Percentiles rank a stretch among this genome's conserved stretches.
Evolutionary conservation across 2,888 invertebrate genomes (phyloP).

Genomic region (Leucoma salicis): DNA sequence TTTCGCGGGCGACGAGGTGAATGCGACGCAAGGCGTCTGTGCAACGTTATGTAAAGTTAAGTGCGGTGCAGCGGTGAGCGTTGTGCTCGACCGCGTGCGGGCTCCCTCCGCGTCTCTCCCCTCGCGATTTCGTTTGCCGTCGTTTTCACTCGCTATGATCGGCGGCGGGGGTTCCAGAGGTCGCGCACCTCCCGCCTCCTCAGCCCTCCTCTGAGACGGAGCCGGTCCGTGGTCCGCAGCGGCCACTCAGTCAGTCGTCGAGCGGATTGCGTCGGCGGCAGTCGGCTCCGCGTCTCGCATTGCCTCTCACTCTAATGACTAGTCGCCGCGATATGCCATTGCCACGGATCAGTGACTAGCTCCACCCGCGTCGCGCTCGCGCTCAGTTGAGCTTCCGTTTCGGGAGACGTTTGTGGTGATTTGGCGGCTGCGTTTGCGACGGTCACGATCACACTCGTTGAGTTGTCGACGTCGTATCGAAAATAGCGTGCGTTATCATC

Average conservation of each 20-base stretch:
- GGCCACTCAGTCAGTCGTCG: slow-evolving; percentile 72
- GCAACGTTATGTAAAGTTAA: slow-evolving; percentile 76
- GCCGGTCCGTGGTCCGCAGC: slow-evolving; percentile 45
- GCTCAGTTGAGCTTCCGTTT: slow-evolving; percentile 49
- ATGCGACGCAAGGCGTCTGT: slow-evolving; percentile 43
- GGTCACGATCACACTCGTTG: slow-evolving; percentile 55
- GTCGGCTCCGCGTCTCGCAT: slow-evolving; percentile 45
- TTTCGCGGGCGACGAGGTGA: slow-evolving; percentile 55
- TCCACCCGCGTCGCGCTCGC: slow-evolving; percentile 35
- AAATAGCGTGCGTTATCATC: slow-evolving; percentile 79
- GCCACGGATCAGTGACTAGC: slow-evolving; percentile 41
- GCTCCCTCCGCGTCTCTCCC: slow-evolving; percentile 45
- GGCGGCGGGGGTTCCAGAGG: slow-evolving; percentile 67
- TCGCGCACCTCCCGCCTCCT: slow-evolving; percentile 69
- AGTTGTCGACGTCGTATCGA: slow-evolving; percentile 58
- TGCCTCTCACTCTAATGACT: slow-evolving; percentile 32
- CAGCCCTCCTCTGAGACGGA: slow-evolving; percentile 54
- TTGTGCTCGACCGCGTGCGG: slow-evolving; percentile 76
- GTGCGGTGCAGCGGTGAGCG: slow-evolving; percentile 70
- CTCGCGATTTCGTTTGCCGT: slow-evolving; percentile 61
- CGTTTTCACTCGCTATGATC: slow-evolving; percentile 62
- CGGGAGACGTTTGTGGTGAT: slow-evolving; percentile 58
- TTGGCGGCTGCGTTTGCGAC: slow-evolving; percentile 66
- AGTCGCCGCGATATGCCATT: slow-evolving; percentile 36
- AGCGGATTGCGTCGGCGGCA: slow-evolving; percentile 73